phyloP scores from a whole-genome alignment of 2,888 invertebrate genomes.

The Chrysodeixis includens region DNA sequence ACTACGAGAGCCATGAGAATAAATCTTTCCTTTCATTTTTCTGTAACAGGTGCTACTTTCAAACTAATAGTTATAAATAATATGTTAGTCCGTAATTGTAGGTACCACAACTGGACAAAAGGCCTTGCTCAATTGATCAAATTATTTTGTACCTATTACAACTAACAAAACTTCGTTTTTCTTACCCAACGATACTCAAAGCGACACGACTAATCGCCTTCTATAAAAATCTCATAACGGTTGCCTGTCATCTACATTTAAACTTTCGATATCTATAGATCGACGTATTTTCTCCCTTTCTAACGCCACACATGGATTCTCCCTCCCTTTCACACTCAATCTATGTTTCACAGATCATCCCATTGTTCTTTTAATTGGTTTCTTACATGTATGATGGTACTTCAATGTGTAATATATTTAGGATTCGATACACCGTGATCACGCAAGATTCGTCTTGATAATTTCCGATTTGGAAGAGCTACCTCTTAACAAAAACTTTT shows the following conservation, averaged over 20 bases:
- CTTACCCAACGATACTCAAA: too few relatives aligned
- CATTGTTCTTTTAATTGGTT: constrained; percentile 69
- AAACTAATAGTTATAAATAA: too few relatives aligned
- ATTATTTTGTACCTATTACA: too few relatives aligned
- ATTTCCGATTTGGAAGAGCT: not conserved
- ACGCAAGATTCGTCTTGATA: not conserved
- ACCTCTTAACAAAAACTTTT: not conserved
- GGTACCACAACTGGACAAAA: too few relatives aligned
- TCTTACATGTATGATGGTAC: constrained; percentile 55
- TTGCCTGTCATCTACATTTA: constrained; percentile 71
- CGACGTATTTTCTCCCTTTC: constrained; percentile 63
- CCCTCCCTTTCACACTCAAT: constrained; percentile 48
- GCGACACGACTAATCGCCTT: constrained; percentile 56
- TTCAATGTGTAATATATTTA: constrained; percentile 44
- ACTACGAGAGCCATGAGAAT: too few relatives aligned
- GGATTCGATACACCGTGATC: not conserved
- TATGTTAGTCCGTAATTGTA: too few relatives aligned
- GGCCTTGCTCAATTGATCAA: too few relatives aligned
- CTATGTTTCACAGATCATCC: constrained; percentile 61
- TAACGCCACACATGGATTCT: constrained; percentile 41
- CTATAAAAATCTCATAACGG: constrained; percentile 68
- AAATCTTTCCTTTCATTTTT: too few relatives aligned
- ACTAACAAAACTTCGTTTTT: too few relatives aligned
- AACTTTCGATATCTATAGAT: constrained; percentile 82
- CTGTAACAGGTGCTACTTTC: too few relatives aligned